These are phyloP conservation scores for Centroberyx gerrardi DNA, from an alignment of 2,797 vertebrate species.

Conservation along the genomic window DNA sequence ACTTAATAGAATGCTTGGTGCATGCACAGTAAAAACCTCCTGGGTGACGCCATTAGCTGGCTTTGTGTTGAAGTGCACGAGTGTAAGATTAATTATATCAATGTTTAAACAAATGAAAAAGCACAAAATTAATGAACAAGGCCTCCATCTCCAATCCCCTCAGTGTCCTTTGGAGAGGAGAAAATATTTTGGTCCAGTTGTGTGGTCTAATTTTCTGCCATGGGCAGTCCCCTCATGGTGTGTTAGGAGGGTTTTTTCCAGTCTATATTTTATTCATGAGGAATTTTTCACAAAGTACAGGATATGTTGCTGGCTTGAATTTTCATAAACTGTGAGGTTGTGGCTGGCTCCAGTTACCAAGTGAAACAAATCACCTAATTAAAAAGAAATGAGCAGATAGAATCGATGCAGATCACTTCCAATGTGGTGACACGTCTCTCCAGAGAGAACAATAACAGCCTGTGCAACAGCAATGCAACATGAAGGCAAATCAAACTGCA, in stretches of 20 bases:
- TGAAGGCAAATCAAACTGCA: slow-evolving; percentile 45
- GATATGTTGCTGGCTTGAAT: slow-evolving; percentile 71
- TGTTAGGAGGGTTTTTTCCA: slow-evolving; percentile 24
- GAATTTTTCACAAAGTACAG: slow-evolving; percentile 60
- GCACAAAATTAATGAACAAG: slow-evolving; percentile 14
- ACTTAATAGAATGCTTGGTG: not conserved
- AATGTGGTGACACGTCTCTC: slow-evolving; percentile 72
- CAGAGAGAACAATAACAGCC: slow-evolving; percentile 64
- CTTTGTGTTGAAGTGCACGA: not conserved
- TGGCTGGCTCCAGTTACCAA: slow-evolving; percentile 75
- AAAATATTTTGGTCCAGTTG: slow-evolving; percentile 23
- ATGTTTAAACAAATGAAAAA: slow-evolving; percentile 26
- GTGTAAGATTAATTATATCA: not conserved
- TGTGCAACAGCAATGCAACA: slow-evolving; percentile 63
- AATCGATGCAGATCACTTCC: slow-evolving; percentile 81
- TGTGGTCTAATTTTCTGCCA: slow-evolving; percentile 51
- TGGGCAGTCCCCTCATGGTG: slow-evolving; percentile 27
- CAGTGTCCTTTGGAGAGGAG: slow-evolving; percentile 12
- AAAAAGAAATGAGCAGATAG: slow-evolving; percentile 82
- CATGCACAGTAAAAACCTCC: not conserved
- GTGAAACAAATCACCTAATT: slow-evolving; percentile 85
- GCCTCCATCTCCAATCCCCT: slow-evolving; percentile 24
- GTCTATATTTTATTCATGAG: slow-evolving; percentile 78
- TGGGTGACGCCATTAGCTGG: slow-evolving; percentile 11
- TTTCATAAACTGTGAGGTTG: slow-evolving; percentile 78